phyloP scores from a whole-genome alignment of 2,888 invertebrate genomes.

The Tetranychus piercei region DNA sequence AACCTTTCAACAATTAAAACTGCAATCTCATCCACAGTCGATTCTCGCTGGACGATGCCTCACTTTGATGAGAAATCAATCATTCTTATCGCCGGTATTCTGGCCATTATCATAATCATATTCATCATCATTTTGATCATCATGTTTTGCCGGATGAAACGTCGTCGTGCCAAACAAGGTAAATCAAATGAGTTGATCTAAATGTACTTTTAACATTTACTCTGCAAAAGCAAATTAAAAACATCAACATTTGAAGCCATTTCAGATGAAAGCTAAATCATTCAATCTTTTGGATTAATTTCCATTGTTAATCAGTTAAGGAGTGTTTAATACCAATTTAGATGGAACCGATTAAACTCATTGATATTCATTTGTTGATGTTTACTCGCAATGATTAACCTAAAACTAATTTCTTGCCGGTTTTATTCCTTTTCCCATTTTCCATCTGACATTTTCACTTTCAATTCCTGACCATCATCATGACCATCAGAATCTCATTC shows the following conservation, averaged over 20 bases:
- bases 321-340: background rate
- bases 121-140: conserved; percentile 20
- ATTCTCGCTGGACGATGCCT: conserved; percentile 16
- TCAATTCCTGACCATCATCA: background rate
- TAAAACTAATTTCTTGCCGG: background rate
- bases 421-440: background rate
- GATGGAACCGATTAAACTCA: background rate
- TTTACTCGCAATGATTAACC: background rate
- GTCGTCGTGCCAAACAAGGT: conserved; percentile 22
- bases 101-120: conserved; percentile 24
- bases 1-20: no score
- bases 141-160: conserved; percentile 19
- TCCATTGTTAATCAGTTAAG: background rate
- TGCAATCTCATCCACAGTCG: background rate
- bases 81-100: conserved; percentile 24
- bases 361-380: background rate
- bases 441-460: no score
- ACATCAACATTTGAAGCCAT: background rate
- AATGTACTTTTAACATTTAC: background rate
- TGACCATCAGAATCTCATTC: background rate
- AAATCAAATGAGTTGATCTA: background rate
- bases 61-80: conserved; percentile 16
- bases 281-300: background rate
- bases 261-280: background rate
- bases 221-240: background rate